Base-by-base conservation (phyloP, 2,113 vertebrate species). In the Thamnophis sirtalis region DNA sequence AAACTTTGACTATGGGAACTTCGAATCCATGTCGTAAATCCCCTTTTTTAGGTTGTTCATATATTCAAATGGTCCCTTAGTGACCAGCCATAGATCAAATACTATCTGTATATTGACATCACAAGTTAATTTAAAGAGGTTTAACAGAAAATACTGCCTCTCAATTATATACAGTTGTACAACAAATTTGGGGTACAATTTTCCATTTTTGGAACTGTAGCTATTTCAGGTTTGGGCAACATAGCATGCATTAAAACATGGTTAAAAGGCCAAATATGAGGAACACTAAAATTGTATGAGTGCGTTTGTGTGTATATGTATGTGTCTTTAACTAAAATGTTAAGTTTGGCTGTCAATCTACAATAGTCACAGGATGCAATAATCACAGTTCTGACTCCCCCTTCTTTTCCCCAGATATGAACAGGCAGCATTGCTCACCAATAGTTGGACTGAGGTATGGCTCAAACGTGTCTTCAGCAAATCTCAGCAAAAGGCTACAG, bases 401-500 rank as follows among this genome's bases (percentile, higher is more conserved):
- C 11, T 28, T 28, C 9, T 6, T 8, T 24, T 9, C 33, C 33
- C 33, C 17, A 43, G 21, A 15, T 38, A 88, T 63, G 22, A 53
- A 43, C 1, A 90, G 56, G 24, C 28, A 53, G 43, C 4, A n/a
- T 3, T 3, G 1, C 96, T 95, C 95, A 96, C 96, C 94, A 4
- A 94, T 4, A 0, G 94, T 94, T 90, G 96, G 95, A 0, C 92
- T 87, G 51, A 93, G 86, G n/a, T 63, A 0, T 11, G 95, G 94
- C 4, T 96, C 95, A 0, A 96, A 96, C 0, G 88, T 21, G 4
- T 95, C 93, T 28, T 94, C 96, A 0, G 93, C 54, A 93, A 96
- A 93, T 17, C 92, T 92, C 9, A 93, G 94, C 93, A 94, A 87
- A 73, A 95, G 96, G 91, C 96, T 96, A 95, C 0, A 89, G 55